Evolutionary conservation across 2,113 vertebrate species (phyloP).

Genomic region (Cyanoderma ruficeps): DNA sequence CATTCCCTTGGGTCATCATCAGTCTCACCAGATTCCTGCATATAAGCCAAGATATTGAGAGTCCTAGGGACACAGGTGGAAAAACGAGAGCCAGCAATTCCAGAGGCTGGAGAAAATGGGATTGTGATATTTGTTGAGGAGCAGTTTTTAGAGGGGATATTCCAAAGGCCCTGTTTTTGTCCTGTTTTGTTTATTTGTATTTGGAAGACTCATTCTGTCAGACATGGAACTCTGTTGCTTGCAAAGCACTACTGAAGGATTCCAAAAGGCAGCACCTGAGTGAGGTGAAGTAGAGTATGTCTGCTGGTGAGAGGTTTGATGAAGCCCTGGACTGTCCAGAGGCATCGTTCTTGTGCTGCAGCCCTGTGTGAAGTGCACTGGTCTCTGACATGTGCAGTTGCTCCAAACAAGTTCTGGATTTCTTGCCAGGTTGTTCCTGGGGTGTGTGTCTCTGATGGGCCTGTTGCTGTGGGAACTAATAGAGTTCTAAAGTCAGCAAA

Average conservation of each 20-base stretch:
- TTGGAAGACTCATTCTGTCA: not conserved
- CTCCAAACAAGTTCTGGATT: not conserved
- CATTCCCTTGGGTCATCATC: not conserved
- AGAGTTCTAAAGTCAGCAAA: slow-evolving; percentile 15
- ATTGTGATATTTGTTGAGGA: fast-evolving
- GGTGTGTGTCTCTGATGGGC: not conserved
- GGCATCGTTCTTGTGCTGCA: fast-evolving
- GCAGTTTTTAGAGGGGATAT: not conserved
- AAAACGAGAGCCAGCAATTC: not conserved
- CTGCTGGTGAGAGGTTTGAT: not conserved
- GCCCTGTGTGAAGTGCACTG: fast-evolving
- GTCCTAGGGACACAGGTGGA: not conserved
- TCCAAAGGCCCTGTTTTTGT: not conserved
- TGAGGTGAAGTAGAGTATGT: not conserved
- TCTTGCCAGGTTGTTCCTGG: not conserved
- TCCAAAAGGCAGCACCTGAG: fast-evolving
- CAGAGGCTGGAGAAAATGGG: not conserved
- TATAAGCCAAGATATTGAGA: not conserved
- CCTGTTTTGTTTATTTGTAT: not conserved
- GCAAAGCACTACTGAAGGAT: not conserved
- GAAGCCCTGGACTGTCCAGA: not conserved
- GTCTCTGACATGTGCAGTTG: not conserved
- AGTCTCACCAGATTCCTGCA: not conserved
- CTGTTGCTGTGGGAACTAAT: slow-evolving; percentile 28
- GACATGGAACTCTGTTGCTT: not conserved